Percentiles rank a stretch among this genome's conserved stretches.
Conservation (phyloP, 2,888 invertebrate species). For the Emmelina monodactyla region DNA sequence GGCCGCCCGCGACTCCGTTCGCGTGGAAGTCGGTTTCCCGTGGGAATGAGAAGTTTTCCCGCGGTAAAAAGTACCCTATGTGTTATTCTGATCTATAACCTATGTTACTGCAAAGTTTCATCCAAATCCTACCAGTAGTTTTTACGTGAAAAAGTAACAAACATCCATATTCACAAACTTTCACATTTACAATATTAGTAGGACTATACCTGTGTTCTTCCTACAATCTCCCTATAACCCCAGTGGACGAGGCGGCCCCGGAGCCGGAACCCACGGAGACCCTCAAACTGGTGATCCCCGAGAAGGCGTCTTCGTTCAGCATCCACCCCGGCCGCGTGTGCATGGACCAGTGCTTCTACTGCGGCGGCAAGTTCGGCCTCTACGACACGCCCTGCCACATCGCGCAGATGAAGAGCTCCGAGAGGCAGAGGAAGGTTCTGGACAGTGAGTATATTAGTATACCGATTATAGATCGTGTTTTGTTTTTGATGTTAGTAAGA, state of each 20-base stretch:
- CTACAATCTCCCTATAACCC: too few species aligned
- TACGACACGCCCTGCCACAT: slow-evolving; percentile 89
- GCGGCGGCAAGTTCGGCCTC: slow-evolving; percentile 86
- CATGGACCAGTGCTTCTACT: slow-evolving; percentile 86
- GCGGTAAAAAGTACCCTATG: too few species aligned
- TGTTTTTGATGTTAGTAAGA: background rate
- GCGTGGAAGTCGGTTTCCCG: too few species aligned
- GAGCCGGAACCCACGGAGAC: slow-evolving; percentile 42
- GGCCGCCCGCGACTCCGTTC: too few species aligned
- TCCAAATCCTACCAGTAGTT: too few species aligned
- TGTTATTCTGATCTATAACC: too few species aligned
- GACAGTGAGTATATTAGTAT: slow-evolving; percentile 63
- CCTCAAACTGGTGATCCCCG: slow-evolving; percentile 79
- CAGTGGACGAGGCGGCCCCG: slow-evolving; percentile 39
- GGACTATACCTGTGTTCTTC: too few species aligned
- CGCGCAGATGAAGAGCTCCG: slow-evolving; percentile 83
- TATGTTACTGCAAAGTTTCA: too few species aligned
- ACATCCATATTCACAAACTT: too few species aligned
- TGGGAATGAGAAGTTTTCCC: too few species aligned
- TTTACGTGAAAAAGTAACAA: too few species aligned
- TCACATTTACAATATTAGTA: too few species aligned
- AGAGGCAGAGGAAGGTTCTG: slow-evolving; percentile 82
- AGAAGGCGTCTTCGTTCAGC: slow-evolving; percentile 87
- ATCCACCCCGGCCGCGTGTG: slow-evolving; percentile 85
- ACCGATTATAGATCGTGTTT: background rate